Evolutionary conservation across 2,888 invertebrate genomes (phyloP), one percentile per base, ranked within the genome.

Genomic region (Xestia sexstrigata): DNA sequence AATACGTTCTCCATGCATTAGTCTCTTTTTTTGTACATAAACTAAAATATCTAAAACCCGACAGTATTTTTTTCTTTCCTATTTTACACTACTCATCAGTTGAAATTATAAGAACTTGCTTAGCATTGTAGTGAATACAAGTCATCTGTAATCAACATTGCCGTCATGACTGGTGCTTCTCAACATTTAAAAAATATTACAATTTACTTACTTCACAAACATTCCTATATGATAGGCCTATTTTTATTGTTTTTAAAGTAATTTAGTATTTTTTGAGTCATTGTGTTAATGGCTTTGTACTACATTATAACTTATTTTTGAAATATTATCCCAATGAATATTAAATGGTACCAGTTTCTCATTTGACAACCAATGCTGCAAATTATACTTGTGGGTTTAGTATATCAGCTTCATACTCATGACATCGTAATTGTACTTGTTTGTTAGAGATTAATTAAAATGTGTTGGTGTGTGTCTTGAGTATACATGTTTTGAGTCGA

Each of bases 401-500:
- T 87, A 88, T 82, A 89, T 85, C 88, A 88, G 86, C 85, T 87
- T 81, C 80, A 83, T 79, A 84, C 80, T 89, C 82, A 86, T 87
- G 88, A 87, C 89, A 83, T 84, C 70, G 73, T 87, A 79, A 84
- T 89, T 87, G 84, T 90, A 90, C 86, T 90, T 89, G 80, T 88
- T 84, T 85, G 78, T 82, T 80, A 83, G 74, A 79, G 60, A 70
- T 81, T 84, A 78, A 81, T 83, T 81, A 76, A 80, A 74, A 83
- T 85, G 80, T 89, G 81, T 86, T 85, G 79, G 80, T 85, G 85
- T 80, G 83, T 85, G 85, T 86, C 72, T 81, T 85, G 83, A 82
- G 78, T 77, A 83, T 71, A 85, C 75, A 84, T 86, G 77, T 91
- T 89, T 89, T 89, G 88, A 90, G 90, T 89, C 87, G 85, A 87